phyloP scores from a whole-genome alignment of 1,140 invertebrate species.

The Monomorium pharaonis region DNA sequence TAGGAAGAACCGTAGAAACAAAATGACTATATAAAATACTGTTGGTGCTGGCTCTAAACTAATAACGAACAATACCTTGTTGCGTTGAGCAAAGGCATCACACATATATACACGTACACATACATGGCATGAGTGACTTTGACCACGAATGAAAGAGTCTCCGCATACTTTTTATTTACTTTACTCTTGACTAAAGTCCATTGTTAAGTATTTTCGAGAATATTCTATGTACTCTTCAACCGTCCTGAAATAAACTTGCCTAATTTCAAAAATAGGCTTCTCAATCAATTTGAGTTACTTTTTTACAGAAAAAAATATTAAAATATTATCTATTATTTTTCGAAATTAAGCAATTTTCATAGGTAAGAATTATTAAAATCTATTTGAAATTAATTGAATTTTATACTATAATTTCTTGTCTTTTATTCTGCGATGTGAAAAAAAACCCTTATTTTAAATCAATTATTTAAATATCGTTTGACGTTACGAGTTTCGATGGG shows the following conservation, averaged over 20 bases:
- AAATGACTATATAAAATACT: slow-evolving; percentile 2
- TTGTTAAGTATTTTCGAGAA: slow-evolving; percentile 5
- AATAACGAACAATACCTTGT: slow-evolving; percentile 11
- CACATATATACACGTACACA: background rate
- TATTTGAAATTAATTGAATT: background rate
- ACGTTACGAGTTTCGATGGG: background rate
- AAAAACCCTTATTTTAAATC: background rate
- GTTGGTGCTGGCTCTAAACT: background rate
- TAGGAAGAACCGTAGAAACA: background rate
- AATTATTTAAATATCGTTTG: background rate
- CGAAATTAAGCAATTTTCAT: background rate
- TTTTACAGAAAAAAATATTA: background rate
- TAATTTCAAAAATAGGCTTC: background rate
- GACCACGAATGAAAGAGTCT: background rate
- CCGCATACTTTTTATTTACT: slow-evolving; percentile 1
- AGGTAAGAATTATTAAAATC: background rate
- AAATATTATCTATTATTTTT: background rate
- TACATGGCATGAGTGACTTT: background rate
- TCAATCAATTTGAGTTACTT: background rate
- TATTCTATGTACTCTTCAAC: background rate
- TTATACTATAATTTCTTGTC: background rate
- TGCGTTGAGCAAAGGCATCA: background rate
- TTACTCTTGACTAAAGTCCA: slow-evolving; percentile 9
- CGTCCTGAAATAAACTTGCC: slow-evolving; percentile 1
- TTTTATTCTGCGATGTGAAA: background rate